Evolutionary conservation across 2,797 vertebrate genomes (phyloP), one percentile per base, ranked within the genome.

Genomic region (Channallabes apus): DNA sequence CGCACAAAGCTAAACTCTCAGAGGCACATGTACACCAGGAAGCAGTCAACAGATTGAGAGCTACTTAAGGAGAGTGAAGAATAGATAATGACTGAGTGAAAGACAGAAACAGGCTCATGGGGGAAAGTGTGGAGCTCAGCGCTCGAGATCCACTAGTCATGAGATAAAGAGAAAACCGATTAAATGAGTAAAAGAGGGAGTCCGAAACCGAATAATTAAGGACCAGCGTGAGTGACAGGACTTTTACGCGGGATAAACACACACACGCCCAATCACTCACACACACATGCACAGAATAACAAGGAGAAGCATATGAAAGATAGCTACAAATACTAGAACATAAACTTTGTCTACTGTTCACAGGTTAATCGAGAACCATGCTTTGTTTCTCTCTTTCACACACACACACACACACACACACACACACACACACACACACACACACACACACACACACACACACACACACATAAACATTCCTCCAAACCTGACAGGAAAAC

Each of bases 81-180:
- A 72, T 35, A 83, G 41, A 73, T 73, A 73, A 73, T 38, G 68
- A 61, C 35, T 24, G 68, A 82, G 56, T 46, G 56, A 29, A 73
- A 61, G 4, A 61, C 35, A 83, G 69, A 73, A 73, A 83, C 4
- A 24, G 38, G 58, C 41, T 73, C 71, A 69, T 38, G 24, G 54
- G 24, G 68, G 20, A 38, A 58, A 29, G 51, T 58, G 80, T 58
- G 80, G 51, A 69, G 80, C 27, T n/a, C 64, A 38, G 14, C 14
- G 68, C 41, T 72, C 54, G 61, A 61, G 67, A 68, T 59, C 80
- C 22, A 82, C 24, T 51, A 5, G 56, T 62, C 56, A 83, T 61
- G 22, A 61, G 69, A 72, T 41, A 51, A 69, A 69, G 46, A 67
- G 62, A 29, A 73, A 73, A 72, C 18, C 18, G 24, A 9, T 59